These are phyloP conservation scores for Myocastor coypus DNA, from an alignment of 2,113 vertebrate species.

Conservation along the genomic window DNA sequence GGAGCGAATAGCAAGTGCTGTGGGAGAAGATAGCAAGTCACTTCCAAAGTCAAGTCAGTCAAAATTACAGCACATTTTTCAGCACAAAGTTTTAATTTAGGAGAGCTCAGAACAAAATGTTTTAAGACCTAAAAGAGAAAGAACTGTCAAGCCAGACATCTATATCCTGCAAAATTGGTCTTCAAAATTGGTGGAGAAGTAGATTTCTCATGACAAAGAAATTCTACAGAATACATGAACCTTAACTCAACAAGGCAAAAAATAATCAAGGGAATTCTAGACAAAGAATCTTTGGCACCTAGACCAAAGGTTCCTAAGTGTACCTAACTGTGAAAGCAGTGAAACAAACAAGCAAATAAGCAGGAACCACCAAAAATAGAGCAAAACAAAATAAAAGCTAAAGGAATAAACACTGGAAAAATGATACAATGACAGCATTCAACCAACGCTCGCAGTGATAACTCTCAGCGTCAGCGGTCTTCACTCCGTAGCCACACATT, in stretches of 20 bases:
- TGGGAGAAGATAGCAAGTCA: background rate
- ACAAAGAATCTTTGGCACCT: background rate
- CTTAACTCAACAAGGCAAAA: background rate
- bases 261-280: background rate
- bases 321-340: background rate
- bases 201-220: background rate
- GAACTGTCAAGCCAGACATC: background rate
- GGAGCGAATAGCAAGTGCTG: background rate
- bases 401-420: background rate
- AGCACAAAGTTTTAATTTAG: background rate
- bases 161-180: background rate
- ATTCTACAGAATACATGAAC: background rate
- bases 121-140: background rate
- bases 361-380: background rate
- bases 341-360: background rate
- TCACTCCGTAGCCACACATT: background rate
- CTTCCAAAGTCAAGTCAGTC: background rate
- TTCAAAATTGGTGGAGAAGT: background rate
- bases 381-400: background rate
- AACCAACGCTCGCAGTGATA: background rate
- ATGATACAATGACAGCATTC: background rate
- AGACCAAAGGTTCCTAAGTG: background rate
- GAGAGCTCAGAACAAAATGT: background rate
- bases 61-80: background rate
- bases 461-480: background rate